Evolutionary conservation across 2,888 invertebrate genomes (phyloP).

Genomic region (Tribolium freemani): DNA sequence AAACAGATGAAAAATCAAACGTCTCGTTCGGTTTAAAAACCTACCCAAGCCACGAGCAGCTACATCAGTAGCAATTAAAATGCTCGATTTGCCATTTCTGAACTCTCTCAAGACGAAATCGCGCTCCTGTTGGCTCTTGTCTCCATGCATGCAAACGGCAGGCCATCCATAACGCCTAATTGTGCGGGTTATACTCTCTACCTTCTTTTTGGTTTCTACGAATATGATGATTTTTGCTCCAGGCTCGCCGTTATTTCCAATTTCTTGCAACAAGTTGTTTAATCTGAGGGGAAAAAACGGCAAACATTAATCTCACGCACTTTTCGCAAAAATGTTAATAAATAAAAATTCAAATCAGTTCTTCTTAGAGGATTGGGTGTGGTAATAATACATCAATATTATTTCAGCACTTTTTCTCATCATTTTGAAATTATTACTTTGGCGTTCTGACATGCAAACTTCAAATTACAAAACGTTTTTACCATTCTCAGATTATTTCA

Average conservation of each 20-base stretch:
- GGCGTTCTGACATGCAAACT: too few relatives aligned
- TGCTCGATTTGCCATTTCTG: conserved; percentile 87
- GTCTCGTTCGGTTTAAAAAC: not conserved
- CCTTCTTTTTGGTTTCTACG: conserved; percentile 95
- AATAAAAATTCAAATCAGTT: conserved; percentile 46
- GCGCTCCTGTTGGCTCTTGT: conserved; percentile 95
- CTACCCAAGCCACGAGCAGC: conserved; percentile 95
- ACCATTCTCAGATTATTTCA: too few relatives aligned
- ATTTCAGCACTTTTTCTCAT: conserved; percentile 46
- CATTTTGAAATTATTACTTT: conserved; percentile 32
- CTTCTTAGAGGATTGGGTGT: conserved; percentile 54
- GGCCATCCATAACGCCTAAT: conserved; percentile 84
- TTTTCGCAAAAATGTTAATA: not conserved
- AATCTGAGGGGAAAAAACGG: conserved; percentile 69
- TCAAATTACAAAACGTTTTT: too few relatives aligned
- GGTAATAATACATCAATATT: conserved; percentile 42
- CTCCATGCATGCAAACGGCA: conserved; percentile 92
- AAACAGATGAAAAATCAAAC: conserved; percentile 34
- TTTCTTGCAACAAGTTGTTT: conserved; percentile 83
- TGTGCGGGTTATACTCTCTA: conserved; percentile 82
- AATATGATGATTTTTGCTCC: conserved; percentile 95
- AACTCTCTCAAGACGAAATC: conserved; percentile 94
- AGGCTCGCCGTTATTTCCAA: conserved; percentile 83
- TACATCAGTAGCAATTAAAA: conserved; percentile 97
- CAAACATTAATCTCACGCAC: not conserved